Base-by-base conservation (phyloP, 2,113 vertebrate genomes). In the Gadus macrocephalus region DNA sequence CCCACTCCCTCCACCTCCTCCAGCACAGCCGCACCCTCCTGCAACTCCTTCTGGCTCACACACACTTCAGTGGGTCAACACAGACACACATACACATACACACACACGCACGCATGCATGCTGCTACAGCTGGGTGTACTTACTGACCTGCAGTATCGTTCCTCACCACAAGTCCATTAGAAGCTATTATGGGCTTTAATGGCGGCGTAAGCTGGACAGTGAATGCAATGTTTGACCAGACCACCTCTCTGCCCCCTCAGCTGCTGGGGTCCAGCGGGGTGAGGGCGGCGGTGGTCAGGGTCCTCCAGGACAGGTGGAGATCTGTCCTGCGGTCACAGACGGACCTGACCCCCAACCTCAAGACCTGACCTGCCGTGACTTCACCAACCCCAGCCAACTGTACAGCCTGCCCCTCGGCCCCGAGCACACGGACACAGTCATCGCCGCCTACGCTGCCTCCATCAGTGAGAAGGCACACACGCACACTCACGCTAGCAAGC, bases 11-110 rank as follows among this genome's bases (percentile, higher is more conserved):
- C 78, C 90, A 91, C 81, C 81, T 91, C 7, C 83, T 95, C 53
- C 92, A 91, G 72, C 94, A 97, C 74, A 95, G 95, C 85, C 93
- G 91, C 73, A 94, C 93, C 69, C 83, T 98, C 4, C 90, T 96
- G 74, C 74, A 78, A 0, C 85, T 94, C 17, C 90, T 96, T 65
- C 91, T 98, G 67, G 95, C 94, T 9, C 64, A 92, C 77, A 90
- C 92, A 69, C 95, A 96, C 62, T 69, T 78, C 88, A 85, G 97
- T 97, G 87, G 92, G 92, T 81, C 61, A 0, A 11, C 31, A 62
- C 70, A 58, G 28, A 35, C n/a, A 5, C 62, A 63, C 42, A 58
- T 38, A 65, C 17, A 42, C 3, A 25, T 20, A 73, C 53, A 73
- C 53, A 28, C 0, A 9, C 19, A 59, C 72, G 15, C 76, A 58